Base-by-base conservation (phyloP, 2,113 vertebrate genomes). In the Hippotragus niger region DNA sequence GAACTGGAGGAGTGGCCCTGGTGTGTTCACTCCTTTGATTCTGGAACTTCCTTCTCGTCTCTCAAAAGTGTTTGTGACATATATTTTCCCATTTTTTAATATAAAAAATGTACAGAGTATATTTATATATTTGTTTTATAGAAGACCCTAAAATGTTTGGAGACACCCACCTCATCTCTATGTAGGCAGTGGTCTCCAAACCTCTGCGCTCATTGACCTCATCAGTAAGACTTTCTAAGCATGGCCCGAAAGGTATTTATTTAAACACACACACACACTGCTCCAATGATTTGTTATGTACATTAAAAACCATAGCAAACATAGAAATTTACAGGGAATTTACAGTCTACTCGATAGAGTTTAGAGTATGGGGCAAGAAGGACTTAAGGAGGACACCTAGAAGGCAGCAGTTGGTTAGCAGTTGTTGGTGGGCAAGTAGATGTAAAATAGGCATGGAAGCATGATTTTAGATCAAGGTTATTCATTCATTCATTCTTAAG, bases 401-500 rank as follows among this genome's bases (percentile, higher is more conserved):
- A 87, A 97, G 40, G 27, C 9, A 86, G 60, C 13, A 50, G 10
- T 21, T 74, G 67, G 55, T 53, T 60, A 62, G 52, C 47, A 50
- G 47, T 52, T 14, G 3, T 40, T 71, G 88, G 67, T 80, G 88
- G 85, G n/a, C 53, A 97, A 92, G 58, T 36, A 45, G 58, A 52
- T 96, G 52, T 88, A 91, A 89, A 96, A 88, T 40, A 94, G 53
- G 53, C 88, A 88, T 84, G 47, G 80, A 33, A 2, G 47, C 94
- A 94, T 92, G 88, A 62, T 82, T 86, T 80, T 87, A 92, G 88
- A 80, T 74, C 60, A 96, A 88, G 21, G 40, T 88, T 55, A 25
- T 83, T 83, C 13, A 53, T 64, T 80, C 62, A 76, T 85, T 90
- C 94, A 96, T 88, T 81, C 27, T 86, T 58, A 85, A 94, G 88